phyloP scores from a whole-genome alignment of 2,888 invertebrate genomes.

The Congeria kusceri region DNA sequence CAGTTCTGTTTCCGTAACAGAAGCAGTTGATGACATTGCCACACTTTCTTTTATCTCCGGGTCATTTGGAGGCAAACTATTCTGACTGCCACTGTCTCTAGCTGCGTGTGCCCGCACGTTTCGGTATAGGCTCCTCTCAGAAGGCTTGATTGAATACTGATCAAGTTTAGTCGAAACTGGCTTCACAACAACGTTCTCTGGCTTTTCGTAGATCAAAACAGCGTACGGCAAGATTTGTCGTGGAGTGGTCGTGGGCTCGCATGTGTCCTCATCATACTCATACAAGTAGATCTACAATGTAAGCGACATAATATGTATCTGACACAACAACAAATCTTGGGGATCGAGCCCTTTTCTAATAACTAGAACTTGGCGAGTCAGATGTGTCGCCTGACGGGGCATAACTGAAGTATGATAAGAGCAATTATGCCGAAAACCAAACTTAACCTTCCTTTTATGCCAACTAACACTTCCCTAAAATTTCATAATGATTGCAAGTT shows the following conservation, averaged over 20 bases:
- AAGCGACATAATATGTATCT: neutral
- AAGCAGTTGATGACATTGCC: neutral
- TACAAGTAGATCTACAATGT: conserved; percentile 77
- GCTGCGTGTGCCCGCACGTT: no score
- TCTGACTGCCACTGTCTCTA: neutral
- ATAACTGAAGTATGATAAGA: no score
- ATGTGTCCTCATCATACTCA: conserved; percentile 78
- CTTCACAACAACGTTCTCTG: conserved; percentile 12
- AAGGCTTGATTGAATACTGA: conserved; percentile 50
- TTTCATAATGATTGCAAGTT: no score
- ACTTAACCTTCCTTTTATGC: no score
- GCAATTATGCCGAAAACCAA: no score
- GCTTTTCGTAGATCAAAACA: conserved; percentile 60
- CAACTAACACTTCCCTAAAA: no score
- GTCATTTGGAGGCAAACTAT: neutral
- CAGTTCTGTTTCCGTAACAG: conserved; percentile 4
- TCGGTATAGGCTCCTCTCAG: neutral
- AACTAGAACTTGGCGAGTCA: no score
- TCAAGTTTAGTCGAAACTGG: conserved; percentile 11
- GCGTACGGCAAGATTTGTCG: conserved; percentile 80
- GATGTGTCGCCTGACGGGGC: no score
- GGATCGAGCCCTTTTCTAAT: no score
- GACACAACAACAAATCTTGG: no score
- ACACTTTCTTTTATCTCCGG: neutral
- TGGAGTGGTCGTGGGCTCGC: conserved; percentile 72